Evolutionary conservation across 2,797 vertebrate species (phyloP).

Genomic region (Etheostoma nigrum): DNA sequence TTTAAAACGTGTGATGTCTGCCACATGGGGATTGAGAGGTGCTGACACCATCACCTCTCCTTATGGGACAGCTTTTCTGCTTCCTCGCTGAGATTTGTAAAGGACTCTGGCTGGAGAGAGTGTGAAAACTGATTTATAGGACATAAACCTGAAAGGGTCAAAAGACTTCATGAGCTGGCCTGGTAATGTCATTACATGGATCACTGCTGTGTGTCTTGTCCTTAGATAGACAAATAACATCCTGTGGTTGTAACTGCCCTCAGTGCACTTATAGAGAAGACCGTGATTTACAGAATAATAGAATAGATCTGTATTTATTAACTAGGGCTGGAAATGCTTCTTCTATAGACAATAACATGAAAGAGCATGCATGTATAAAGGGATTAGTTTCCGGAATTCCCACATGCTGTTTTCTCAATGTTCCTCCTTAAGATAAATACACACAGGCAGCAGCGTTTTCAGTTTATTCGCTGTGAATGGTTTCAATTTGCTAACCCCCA

Average conservation of each 20-base stretch:
- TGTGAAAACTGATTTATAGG: slow-evolving; percentile 62
- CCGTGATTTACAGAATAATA: slow-evolving; percentile 17
- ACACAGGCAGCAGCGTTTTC: slow-evolving; percentile 26
- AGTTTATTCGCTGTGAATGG: slow-evolving; percentile 28
- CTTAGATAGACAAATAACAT: slow-evolving; percentile 15
- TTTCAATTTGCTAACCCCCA: slow-evolving; percentile 49
- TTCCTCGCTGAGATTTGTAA: slow-evolving; percentile 16
- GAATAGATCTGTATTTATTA: not conserved
- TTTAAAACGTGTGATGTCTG: slow-evolving; percentile 27
- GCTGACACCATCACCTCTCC: slow-evolving; percentile 10
- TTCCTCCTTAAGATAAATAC: slow-evolving; percentile 22
- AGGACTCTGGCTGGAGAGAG: slow-evolving; percentile 26
- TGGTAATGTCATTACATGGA: slow-evolving; percentile 63
- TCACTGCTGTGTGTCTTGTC: slow-evolving; percentile 37
- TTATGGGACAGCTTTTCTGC: slow-evolving; percentile 38
- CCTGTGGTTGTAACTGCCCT: slow-evolving; percentile 7
- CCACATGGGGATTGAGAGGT: slow-evolving; percentile 22
- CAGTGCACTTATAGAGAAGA: not conserved
- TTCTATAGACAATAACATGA: slow-evolving; percentile 6
- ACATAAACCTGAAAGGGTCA: slow-evolving; percentile 53
- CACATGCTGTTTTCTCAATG: slow-evolving; percentile 21
- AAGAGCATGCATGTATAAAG: slow-evolving; percentile 12
- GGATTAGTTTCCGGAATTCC: slow-evolving; percentile 31
- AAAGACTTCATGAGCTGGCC: slow-evolving; percentile 51
- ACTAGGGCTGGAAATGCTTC: slow-evolving; percentile 1